A percentile compares a stretch with the other conserved stretches of the same genome.
Conservation (phyloP, 92 coral and sea anemone genomes). For the Actinostola sp. region DNA sequence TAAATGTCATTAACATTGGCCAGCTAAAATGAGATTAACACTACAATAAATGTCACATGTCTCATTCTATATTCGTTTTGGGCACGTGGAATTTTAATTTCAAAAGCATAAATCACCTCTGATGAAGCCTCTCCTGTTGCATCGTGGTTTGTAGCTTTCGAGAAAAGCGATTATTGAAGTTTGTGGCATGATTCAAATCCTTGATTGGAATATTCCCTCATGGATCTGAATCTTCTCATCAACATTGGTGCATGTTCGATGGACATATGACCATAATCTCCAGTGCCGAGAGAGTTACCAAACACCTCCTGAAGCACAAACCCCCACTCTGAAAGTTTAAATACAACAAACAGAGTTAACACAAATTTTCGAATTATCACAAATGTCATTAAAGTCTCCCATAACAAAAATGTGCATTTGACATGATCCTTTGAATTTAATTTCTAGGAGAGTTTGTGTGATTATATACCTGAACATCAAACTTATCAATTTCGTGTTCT, state of each 20-base stretch:
- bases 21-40: too few species aligned
- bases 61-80: too few species aligned
- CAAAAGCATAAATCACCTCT: too few species aligned
- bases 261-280: neutral
- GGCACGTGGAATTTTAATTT: too few species aligned
- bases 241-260: slow-evolving; percentile 6
- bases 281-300: neutral
- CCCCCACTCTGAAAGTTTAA: neutral
- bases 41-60: too few species aligned
- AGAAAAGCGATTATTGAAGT: neutral
- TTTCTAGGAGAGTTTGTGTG: too few species aligned
- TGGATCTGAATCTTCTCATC: neutral
- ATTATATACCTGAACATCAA: neutral
- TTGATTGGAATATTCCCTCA: neutral
- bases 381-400: too few species aligned
- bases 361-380: too few species aligned
- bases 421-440: too few species aligned
- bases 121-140: too few species aligned
- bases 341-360: neutral
- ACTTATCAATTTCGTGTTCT: neutral
- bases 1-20: too few species aligned
- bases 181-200: slow-evolving; percentile 5
- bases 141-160: slow-evolving; percentile 1
- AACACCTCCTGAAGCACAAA: neutral
- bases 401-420: too few species aligned